Conservation (phyloP, 2,888 invertebrate genomes). For the Ypsolopha sequella region DNA sequence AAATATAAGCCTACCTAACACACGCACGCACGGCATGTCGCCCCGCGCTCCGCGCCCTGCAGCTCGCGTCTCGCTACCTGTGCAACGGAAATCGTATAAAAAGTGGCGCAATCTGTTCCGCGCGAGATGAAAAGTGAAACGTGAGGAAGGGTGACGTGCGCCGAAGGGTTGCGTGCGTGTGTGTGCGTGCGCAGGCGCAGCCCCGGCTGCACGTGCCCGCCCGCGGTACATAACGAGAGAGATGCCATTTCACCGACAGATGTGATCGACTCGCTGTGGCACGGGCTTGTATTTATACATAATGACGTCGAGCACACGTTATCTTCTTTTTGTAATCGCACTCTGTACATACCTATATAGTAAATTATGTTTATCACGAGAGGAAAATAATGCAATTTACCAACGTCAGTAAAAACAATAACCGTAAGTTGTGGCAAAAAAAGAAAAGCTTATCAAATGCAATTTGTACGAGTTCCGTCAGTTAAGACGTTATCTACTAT, state of each 20-base stretch:
- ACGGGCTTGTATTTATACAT: no score
- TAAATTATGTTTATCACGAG: no score
- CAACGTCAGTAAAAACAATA: no score
- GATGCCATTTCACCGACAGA: background rate
- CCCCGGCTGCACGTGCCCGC: constrained; percentile 29
- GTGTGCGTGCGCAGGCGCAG: background rate
- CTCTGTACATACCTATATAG: no score
- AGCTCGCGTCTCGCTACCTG: constrained; percentile 15
- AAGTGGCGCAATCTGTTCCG: constrained; percentile 39
- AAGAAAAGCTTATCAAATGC: no score
- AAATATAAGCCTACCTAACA: no score
- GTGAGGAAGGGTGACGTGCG: constrained; percentile 24
- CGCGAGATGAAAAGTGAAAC: constrained; percentile 35
- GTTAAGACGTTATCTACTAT: no score
- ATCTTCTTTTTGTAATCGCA: no score
- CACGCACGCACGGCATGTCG: constrained; percentile 11
- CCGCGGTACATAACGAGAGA: constrained; percentile 10
- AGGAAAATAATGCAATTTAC: no score
- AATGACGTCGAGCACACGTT: no score
- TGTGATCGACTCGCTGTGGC: background rate
- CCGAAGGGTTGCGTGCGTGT: constrained; percentile 1
- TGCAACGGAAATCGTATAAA: constrained; percentile 31
- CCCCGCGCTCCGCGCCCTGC: constrained; percentile 13
- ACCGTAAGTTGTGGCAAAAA: no score
- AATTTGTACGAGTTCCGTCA: no score